Conservation (phyloP, 2,888 invertebrate species). For the Corbicula japonica region DNA sequence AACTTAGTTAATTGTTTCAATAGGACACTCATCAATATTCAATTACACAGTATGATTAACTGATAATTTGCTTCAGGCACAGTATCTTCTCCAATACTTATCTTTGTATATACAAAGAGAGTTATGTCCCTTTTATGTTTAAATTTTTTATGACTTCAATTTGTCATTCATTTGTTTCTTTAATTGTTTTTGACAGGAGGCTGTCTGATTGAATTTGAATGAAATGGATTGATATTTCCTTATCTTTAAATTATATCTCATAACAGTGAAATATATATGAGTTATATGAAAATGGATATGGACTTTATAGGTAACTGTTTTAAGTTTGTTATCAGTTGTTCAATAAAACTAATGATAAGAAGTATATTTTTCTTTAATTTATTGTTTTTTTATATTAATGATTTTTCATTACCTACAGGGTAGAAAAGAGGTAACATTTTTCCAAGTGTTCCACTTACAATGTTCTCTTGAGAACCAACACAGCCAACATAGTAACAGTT, state of each 20-base stretch:
- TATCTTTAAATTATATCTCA: constrained; percentile 3
- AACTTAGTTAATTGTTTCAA: no score
- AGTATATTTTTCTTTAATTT: no score
- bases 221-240: constrained; percentile 12
- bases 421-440: no score
- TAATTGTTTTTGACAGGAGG: constrained; percentile 29
- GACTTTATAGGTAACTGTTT: constrained; percentile 16
- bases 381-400: no score
- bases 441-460: no score
- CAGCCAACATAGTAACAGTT: no score
- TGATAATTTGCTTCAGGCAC: constrained; percentile 10
- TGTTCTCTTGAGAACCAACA: no score
- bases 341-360: no score
- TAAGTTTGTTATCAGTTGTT: no score
- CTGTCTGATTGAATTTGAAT: constrained; percentile 23
- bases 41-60: constrained; percentile 6
- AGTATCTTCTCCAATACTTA: background rate
- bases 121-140: constrained; percentile 9
- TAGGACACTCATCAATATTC: constrained; percentile 24
- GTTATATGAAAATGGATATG: constrained; percentile 13
- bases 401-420: no score
- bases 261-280: constrained; percentile 30
- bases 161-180: constrained; percentile 3
- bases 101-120: constrained; percentile 3
- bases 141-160: constrained; percentile 11